These are phyloP conservation scores for Cephalopterus ornatus DNA, from an alignment of 2,113 vertebrate species.

Conservation along the genomic window DNA sequence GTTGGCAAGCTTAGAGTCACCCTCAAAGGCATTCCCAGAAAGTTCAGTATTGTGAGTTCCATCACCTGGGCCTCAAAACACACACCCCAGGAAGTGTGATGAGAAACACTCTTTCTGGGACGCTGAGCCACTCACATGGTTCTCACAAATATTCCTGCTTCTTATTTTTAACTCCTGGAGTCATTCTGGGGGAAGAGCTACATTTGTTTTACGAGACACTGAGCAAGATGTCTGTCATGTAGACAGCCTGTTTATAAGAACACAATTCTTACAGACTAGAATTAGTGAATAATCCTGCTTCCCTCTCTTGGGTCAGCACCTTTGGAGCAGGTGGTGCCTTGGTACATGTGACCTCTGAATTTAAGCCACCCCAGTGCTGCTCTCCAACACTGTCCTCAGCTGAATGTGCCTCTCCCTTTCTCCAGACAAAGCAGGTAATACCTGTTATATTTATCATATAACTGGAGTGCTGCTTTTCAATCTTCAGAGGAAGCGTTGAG, in stretches of 20 bases:
- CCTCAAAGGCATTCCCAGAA: neutral
- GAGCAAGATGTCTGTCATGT: neutral
- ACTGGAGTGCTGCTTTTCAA: neutral
- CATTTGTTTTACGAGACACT: neutral
- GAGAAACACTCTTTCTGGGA: neutral
- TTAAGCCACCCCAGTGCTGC: neutral
- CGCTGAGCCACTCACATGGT: neutral
- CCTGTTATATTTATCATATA: neutral
- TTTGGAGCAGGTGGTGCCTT: neutral
- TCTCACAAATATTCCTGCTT: neutral
- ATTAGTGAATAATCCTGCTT: neutral
- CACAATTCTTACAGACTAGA: neutral
- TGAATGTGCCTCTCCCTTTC: neutral
- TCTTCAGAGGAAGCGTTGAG: neutral
- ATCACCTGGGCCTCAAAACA: neutral
- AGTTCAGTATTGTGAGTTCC: neutral
- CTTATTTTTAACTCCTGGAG: neutral
- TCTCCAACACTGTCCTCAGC: neutral
- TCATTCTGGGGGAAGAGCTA: neutral
- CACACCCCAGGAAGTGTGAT: neutral
- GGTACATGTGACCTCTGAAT: neutral
- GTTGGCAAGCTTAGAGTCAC: neutral
- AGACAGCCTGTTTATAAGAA: neutral
- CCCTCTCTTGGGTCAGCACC: neutral
- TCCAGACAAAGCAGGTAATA: neutral